Percentiles rank a stretch among this genome's conserved stretches.
Conservation (phyloP, 2,113 vertebrate genomes). For the Okapia johnstoni region DNA sequence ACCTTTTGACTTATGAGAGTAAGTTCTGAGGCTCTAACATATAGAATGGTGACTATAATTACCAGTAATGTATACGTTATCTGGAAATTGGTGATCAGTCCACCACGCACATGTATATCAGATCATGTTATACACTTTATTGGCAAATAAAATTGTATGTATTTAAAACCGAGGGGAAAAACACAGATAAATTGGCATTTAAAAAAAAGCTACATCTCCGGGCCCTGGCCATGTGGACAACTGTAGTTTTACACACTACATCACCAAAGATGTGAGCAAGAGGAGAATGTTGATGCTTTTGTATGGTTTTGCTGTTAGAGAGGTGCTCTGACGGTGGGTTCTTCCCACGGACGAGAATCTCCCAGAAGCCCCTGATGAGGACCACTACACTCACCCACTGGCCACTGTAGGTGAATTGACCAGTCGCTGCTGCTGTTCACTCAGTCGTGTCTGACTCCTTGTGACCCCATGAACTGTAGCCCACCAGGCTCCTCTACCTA, state of each 20-base stretch:
- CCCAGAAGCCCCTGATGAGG: neutral
- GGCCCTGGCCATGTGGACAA: accelerated
- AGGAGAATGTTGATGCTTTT: accelerated
- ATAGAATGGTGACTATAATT: neutral
- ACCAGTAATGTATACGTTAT: neutral
- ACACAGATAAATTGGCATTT: neutral
- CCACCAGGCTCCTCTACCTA: neutral
- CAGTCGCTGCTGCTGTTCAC: accelerated
- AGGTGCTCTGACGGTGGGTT: accelerated
- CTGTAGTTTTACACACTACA: accelerated
- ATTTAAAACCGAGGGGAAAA: neutral
- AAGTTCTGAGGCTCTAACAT: neutral
- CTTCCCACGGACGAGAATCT: accelerated
- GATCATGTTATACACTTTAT: neutral
- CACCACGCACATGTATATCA: neutral
- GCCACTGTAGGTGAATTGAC: neutral
- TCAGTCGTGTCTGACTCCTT: neutral
- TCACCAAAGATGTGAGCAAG: neutral
- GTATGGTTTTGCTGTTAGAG: neutral
- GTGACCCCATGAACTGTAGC: neutral
- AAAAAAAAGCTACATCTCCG: neutral
- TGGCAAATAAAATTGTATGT: neutral
- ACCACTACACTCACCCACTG: accelerated
- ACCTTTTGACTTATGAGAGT: neutral
- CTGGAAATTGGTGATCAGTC: neutral